A percentile compares a stretch with the other conserved stretches of the same genome.
These are phyloP conservation scores for Drosophila merina DNA, from an alignment of 2,888 invertebrate genomes.

Conservation along the genomic window DNA sequence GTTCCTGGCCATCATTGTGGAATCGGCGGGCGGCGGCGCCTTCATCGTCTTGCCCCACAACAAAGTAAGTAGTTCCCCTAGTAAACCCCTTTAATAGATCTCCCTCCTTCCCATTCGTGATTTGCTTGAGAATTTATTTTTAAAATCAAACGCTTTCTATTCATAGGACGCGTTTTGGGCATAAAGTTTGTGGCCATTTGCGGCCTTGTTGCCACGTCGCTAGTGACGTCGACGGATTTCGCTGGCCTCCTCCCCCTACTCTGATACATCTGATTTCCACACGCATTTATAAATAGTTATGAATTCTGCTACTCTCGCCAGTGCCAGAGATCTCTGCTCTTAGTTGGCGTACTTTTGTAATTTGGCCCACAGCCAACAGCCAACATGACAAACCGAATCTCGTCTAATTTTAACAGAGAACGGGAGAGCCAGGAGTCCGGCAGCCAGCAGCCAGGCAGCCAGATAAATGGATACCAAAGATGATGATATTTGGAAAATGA, in stretches of 20 bases:
- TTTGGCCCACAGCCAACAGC: constrained; percentile 64
- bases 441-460: not conserved
- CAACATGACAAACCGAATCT: constrained; percentile 76
- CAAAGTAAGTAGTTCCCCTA: constrained; percentile 87
- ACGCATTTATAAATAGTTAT: constrained; percentile 46
- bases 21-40: constrained; percentile 97
- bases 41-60: constrained; percentile 97
- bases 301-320: constrained; percentile 40
- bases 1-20: constrained; percentile 98
- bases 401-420: constrained; percentile 66
- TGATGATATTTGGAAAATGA: constrained; percentile 43
- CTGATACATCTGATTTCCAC: constrained; percentile 12
- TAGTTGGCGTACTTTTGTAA: constrained; percentile 58
- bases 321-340: constrained; percentile 22
- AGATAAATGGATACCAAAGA: constrained; percentile 29
- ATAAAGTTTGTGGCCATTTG: constrained; percentile 63
- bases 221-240: constrained; percentile 67
- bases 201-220: constrained; percentile 62
- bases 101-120: not conserved
- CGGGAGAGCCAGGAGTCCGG: constrained; percentile 10
- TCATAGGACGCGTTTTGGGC: constrained; percentile 60
- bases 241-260: constrained; percentile 11
- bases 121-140: constrained; percentile 26
- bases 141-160: constrained; percentile 48
- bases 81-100: not conserved